A percentile compares a stretch with the other conserved stretches of the same genome.
Conservation (phyloP, 2,888 invertebrate genomes). For the Rotaria macrura region DNA sequence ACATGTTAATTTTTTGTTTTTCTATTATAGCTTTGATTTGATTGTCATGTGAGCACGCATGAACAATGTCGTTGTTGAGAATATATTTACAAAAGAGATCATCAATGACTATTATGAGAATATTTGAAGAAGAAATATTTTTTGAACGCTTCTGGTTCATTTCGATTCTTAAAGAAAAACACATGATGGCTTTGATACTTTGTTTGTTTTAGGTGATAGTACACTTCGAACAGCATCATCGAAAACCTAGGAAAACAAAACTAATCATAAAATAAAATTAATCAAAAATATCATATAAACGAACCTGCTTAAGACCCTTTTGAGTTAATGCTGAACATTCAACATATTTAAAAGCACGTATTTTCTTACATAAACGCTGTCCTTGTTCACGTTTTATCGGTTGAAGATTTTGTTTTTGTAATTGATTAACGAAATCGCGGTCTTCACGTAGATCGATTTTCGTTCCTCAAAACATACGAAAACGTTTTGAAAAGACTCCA, state of each 20-base stretch:
- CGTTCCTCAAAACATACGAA: slow-evolving; percentile 35
- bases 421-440: slow-evolving; percentile 57
- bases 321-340: slow-evolving; percentile 98
- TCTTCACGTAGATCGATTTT: slow-evolving; percentile 98
- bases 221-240: slow-evolving; percentile 19
- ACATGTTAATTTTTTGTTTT: not conserved
- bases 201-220: not conserved
- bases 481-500: not conserved
- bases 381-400: slow-evolving; percentile 95
- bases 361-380: slow-evolving; percentile 92
- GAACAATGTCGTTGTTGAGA: not conserved
- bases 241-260: not conserved
- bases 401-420: slow-evolving; percentile 55
- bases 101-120: no score
- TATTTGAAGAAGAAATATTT: not conserved
- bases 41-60: not conserved
- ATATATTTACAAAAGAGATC: no score
- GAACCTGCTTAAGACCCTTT: slow-evolving; percentile 92
- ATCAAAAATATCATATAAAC: slow-evolving; percentile 57
- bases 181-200: not conserved
- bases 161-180: slow-evolving; percentile 5
- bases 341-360: slow-evolving; percentile 95
- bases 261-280: not conserved
- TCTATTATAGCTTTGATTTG: not conserved
- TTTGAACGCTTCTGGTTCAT: no score